These are phyloP conservation scores for Bergia sp. DNA, from an alignment of 92 coral and sea anemone species.

Conservation along the genomic window DNA sequence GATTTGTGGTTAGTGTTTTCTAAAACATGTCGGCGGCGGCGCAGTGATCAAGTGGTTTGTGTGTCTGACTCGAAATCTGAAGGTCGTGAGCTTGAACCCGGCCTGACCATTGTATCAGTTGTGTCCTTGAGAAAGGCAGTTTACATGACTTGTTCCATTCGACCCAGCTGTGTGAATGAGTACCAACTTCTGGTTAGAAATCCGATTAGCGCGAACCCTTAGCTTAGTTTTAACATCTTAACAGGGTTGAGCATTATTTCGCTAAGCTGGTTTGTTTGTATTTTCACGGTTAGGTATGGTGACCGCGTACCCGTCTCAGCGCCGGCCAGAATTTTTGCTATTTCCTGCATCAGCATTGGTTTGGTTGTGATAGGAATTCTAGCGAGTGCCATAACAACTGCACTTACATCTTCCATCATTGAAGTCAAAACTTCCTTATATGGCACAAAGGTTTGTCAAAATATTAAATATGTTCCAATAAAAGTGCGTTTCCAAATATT, in stretches of 20 bases:
- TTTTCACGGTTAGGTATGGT: slow-evolving; percentile 57
- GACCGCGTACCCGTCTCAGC: slow-evolving; percentile 64
- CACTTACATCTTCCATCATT: slow-evolving; percentile 58
- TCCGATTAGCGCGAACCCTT: no score
- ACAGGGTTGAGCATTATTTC: background rate
- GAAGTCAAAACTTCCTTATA: slow-evolving; percentile 55
- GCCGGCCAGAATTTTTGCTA: slow-evolving; percentile 58
- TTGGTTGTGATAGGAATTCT: slow-evolving; percentile 68
- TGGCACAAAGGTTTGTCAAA: slow-evolving; percentile 63
- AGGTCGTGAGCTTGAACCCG: no score
- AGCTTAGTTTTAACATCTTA: no score
- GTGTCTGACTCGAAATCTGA: no score
- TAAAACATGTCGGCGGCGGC: no score
- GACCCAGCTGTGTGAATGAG: no score
- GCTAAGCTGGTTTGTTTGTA: background rate
- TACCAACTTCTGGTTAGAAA: no score
- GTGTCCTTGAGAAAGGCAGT: no score
- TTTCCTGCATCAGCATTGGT: slow-evolving; percentile 63
- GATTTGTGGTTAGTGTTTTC: no score
- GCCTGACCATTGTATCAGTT: no score
- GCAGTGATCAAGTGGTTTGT: no score
- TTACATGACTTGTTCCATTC: no score
- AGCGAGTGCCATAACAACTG: slow-evolving; percentile 64
- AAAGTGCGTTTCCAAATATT: background rate
- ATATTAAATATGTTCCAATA: background rate